Evolutionary conservation across 1,140 invertebrate species (phyloP).

Genomic region (Camponotus pennsylvanicus): DNA sequence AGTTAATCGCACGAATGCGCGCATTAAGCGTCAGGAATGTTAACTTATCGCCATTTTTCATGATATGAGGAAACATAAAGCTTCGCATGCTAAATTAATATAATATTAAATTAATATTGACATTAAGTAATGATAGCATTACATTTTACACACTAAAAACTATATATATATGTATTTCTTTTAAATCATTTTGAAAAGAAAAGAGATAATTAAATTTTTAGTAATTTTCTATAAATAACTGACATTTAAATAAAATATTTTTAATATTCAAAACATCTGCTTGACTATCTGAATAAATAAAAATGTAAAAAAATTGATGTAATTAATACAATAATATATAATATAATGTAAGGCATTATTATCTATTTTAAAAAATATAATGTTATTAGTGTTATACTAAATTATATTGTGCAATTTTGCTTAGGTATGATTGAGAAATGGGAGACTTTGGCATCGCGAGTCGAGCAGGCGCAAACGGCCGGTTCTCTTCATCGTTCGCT

Average conservation of each 20-base stretch:
- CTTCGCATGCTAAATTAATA: not conserved
- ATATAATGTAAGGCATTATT: not conserved
- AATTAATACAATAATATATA: too few species aligned
- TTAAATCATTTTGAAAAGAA: not conserved
- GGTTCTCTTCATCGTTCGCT: slow-evolving; percentile 85
- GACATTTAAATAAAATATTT: not conserved
- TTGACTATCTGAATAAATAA: not conserved
- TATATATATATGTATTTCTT: not conserved
- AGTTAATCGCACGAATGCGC: not conserved
- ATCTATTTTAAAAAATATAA: not conserved
- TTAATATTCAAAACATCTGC: not conserved
- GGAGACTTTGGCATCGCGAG: slow-evolving; percentile 86
- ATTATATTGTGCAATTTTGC: slow-evolving; percentile 65
- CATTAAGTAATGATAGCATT: not conserved
- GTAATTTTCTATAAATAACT: slow-evolving; percentile 5
- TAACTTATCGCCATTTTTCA: not conserved
- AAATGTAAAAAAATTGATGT: not conserved
- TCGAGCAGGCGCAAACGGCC: slow-evolving; percentile 86
- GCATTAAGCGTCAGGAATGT: slow-evolving; percentile 10
- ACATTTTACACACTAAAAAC: not conserved
- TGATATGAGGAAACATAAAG: not conserved
- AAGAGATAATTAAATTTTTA: slow-evolving; percentile 10
- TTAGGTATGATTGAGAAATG: slow-evolving; percentile 88
- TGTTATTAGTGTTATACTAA: not conserved
- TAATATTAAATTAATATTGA: not conserved